These are phyloP conservation scores for Erithacus rubecula DNA, from an alignment of 2,797 vertebrate species.

Conservation along the genomic window DNA sequence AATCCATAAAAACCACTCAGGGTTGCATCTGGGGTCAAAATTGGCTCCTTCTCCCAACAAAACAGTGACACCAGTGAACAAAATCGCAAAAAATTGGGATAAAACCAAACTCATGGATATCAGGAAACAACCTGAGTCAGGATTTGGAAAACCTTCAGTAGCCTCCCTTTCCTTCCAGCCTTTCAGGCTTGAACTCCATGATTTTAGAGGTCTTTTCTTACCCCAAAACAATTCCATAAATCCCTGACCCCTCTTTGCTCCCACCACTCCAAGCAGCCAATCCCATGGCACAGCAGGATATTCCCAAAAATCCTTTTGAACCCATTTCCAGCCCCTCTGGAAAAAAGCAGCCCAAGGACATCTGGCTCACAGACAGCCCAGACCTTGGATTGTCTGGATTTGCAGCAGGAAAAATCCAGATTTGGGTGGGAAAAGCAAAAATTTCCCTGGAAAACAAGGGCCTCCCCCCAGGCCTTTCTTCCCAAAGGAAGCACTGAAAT, in stretches of 20 bases:
- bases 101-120: background rate
- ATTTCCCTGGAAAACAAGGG: background rate
- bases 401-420: background rate
- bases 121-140: background rate
- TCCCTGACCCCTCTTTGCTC: background rate
- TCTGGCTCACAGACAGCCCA: background rate
- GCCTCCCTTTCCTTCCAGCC: too few relatives aligned
- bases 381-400: background rate
- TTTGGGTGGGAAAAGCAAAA: background rate
- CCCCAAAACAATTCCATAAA: background rate
- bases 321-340: background rate
- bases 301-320: background rate
- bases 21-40: background rate
- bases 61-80: rapidly evolving
- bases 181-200: rapidly evolving
- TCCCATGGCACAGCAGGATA: rapidly evolving
- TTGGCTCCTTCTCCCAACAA: background rate
- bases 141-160: background rate
- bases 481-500: background rate
- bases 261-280: background rate
- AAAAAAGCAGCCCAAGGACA: background rate
- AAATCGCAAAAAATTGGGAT: background rate
- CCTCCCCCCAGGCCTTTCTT: background rate
- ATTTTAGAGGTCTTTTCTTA: background rate
- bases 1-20: background rate